Percentiles rank a stretch among this genome's conserved stretches.
Evolutionary conservation across 2,797 vertebrate species (phyloP).

Genomic region (Pipistrellus nathusii): DNA sequence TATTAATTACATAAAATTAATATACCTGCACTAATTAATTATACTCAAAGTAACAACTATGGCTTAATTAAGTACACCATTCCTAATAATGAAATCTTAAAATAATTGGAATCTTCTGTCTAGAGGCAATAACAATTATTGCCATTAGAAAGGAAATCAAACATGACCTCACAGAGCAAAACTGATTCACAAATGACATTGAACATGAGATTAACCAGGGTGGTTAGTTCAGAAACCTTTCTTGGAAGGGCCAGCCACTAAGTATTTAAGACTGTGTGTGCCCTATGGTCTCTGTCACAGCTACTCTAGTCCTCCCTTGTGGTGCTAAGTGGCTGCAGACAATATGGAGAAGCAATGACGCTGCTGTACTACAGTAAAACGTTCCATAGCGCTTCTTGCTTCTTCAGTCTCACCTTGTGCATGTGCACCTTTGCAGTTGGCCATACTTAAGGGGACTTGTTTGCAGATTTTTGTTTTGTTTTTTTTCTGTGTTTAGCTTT

Average conservation of each 20-base stretch:
- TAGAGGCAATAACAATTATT: slow-evolving; percentile 74
- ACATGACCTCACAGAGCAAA: slow-evolving; percentile 30
- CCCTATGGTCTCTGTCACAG: background rate
- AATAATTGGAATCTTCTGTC: slow-evolving; percentile 82
- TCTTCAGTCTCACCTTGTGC: background rate
- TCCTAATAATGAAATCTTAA: slow-evolving; percentile 84
- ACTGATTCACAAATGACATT: background rate
- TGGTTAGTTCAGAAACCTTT: background rate
- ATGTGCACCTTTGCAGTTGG: accelerated
- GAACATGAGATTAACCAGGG: background rate
- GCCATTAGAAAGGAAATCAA: slow-evolving; percentile 75
- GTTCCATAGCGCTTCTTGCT: background rate
- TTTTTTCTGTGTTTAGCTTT: background rate
- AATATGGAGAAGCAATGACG: background rate
- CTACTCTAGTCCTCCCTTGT: background rate
- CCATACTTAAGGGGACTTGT: background rate
- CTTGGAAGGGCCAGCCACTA: background rate
- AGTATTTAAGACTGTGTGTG: background rate
- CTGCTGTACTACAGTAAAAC: background rate
- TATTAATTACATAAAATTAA: slow-evolving; percentile 85
- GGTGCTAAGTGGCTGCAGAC: too few relatives aligned
- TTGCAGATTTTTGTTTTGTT: background rate
- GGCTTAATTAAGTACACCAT: slow-evolving; percentile 87
- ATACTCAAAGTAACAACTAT: slow-evolving; percentile 83
- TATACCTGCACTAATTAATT: slow-evolving; percentile 88